phyloP scores from a whole-genome alignment of 2,888 invertebrate genomes.

The Brachyptera risi region DNA sequence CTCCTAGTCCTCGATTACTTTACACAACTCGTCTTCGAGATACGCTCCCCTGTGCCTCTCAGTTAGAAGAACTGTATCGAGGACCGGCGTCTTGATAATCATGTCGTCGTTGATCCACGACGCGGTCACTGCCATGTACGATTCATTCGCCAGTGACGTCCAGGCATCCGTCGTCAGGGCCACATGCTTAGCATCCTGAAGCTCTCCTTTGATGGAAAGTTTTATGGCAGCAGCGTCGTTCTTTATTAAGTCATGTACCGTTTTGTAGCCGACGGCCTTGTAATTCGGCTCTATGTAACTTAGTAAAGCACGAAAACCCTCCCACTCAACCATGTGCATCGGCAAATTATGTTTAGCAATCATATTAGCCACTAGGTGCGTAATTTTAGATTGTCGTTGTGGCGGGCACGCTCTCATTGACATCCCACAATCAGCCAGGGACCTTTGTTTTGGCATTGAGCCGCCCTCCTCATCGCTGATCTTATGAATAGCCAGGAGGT shows the following conservation, averaged over 20 bases:
- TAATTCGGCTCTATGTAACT: neutral
- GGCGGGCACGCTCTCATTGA: neutral
- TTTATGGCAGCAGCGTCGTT: slow-evolving; percentile 32
- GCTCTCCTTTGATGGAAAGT: no score
- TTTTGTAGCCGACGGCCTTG: neutral
- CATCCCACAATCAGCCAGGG: no score
- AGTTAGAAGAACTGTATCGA: slow-evolving; percentile 23
- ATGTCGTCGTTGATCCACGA: slow-evolving; percentile 23
- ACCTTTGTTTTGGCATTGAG: no score
- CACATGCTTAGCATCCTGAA: no score
- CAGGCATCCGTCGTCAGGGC: slow-evolving; percentile 30
- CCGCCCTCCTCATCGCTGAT: no score
- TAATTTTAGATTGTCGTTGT: neutral
- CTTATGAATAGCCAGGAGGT: no score
- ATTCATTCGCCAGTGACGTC: slow-evolving; percentile 17
- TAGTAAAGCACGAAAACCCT: neutral
- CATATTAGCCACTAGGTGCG: neutral
- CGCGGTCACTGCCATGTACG: slow-evolving; percentile 25
- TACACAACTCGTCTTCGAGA: slow-evolving; percentile 9
- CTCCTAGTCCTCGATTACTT: slow-evolving; percentile 24
- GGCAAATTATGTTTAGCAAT: slow-evolving; percentile 3
- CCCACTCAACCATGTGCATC: neutral
- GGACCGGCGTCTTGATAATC: slow-evolving; percentile 18
- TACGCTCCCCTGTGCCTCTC: slow-evolving; percentile 27
- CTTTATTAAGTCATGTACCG: neutral